These are phyloP conservation scores for Parazoanthus atlanticus DNA, from an alignment of 92 coral and sea anemone species.

Conservation along the genomic window DNA sequence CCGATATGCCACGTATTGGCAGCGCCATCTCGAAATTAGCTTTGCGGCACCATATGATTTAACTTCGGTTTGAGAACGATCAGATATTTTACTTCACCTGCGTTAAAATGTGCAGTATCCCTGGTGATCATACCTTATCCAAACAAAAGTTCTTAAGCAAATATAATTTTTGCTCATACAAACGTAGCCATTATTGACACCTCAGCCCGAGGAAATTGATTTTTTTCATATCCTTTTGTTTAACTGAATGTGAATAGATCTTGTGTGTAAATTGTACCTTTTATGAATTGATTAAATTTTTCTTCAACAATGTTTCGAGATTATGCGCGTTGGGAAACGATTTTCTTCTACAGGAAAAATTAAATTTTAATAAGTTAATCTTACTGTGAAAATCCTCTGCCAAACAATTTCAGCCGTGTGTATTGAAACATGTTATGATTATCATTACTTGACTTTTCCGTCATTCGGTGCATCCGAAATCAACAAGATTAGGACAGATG, in stretches of 20 bases:
- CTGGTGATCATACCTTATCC: constrained; percentile 9
- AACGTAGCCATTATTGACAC: constrained; percentile 7
- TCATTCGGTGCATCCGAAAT: constrained; percentile 17
- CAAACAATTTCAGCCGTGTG: background rate
- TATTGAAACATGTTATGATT: background rate
- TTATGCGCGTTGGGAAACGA: background rate
- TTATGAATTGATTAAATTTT: background rate
- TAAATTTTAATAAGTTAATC: constrained; percentile 26
- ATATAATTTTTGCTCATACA: constrained; percentile 15
- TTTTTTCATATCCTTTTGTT: constrained; percentile 34
- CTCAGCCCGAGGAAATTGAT: constrained; percentile 26
- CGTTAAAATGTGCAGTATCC: constrained; percentile 34
- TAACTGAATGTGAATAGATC: constrained; percentile 1
- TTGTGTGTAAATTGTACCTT: background rate
- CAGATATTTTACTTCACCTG: constrained; percentile 48
- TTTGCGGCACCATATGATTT: background rate
- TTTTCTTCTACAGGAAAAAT: constrained; percentile 2
- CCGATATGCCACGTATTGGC: background rate
- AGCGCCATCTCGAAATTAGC: background rate
- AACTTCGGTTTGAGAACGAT: constrained; percentile 3
- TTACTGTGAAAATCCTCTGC: background rate
- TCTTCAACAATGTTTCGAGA: background rate
- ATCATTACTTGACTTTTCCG: constrained; percentile 18
- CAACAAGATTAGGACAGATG: constrained; percentile 16
- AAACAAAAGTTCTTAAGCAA: constrained; percentile 31